These are phyloP conservation scores for Rhabdomys dilectus DNA, from an alignment of 2,113 vertebrate species.

Conservation along the genomic window DNA sequence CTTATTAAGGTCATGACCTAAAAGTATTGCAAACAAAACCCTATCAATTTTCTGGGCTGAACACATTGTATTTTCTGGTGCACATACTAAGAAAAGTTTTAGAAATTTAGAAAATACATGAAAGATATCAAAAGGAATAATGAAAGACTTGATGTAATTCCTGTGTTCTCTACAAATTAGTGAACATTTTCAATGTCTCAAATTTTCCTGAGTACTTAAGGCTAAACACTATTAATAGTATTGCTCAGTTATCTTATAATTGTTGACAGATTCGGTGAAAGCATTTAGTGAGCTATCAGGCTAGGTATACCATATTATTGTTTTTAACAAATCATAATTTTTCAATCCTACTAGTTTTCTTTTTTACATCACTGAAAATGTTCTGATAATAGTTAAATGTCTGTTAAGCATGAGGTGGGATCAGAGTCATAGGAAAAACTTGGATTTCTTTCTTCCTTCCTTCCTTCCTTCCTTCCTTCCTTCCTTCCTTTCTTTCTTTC, in stretches of 20 bases:
- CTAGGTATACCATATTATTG: neutral
- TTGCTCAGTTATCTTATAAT: neutral
- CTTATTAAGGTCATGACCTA: neutral
- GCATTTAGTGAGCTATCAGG: neutral
- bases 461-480: too few species aligned
- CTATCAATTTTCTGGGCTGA: neutral
- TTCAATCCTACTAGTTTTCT: conserved; percentile 5
- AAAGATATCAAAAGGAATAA: neutral
- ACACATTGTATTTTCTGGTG: neutral
- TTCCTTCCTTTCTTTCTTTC: too few species aligned
- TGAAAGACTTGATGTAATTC: neutral
- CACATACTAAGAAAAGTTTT: neutral
- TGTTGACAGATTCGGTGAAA: neutral
- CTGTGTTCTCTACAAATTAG: neutral
- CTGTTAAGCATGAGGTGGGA: neutral
- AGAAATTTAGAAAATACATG: neutral
- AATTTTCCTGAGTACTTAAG: neutral
- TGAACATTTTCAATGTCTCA: neutral
- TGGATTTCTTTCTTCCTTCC: neutral
- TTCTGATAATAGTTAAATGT: neutral
- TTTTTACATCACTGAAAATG: neutral
- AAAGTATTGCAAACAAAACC: neutral
- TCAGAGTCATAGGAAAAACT: neutral
- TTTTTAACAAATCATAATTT: neutral
- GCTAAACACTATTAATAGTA: neutral